Evolutionary conservation across 2,113 vertebrate species (phyloP).

Genomic region (Lampris incognitus): DNA sequence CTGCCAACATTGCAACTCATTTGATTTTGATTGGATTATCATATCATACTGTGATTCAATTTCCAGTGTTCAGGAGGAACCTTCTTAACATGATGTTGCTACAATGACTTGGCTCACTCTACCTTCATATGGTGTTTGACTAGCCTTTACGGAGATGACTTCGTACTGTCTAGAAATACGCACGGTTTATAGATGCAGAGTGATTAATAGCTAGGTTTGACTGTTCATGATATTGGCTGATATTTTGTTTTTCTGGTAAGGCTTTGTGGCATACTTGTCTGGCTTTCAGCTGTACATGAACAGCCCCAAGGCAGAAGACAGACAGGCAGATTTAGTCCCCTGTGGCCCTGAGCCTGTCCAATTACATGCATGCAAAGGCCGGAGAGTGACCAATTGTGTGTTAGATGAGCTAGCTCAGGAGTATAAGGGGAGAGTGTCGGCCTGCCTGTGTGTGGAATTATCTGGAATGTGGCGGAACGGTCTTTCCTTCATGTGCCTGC

Average conservation of each 20-base stretch:
- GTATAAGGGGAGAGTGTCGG: conserved; percentile 32
- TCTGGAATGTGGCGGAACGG: conserved; percentile 59
- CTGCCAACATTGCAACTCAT: conserved; percentile 40
- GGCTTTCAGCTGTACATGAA: conserved; percentile 31
- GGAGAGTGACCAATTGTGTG: conserved; percentile 40
- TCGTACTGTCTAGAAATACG: not conserved
- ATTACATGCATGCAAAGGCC: conserved; percentile 37
- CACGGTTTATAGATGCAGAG: conserved; percentile 2
- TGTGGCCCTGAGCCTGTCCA: conserved; percentile 38
- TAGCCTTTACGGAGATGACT: not conserved
- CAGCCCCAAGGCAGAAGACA: conserved; percentile 32
- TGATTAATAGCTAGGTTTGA: conserved; percentile 5
- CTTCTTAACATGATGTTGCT: conserved; percentile 22
- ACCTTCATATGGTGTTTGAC: not conserved
- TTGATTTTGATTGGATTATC: conserved; percentile 63
- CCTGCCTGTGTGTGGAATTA: conserved; percentile 61
- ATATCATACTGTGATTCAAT: conserved; percentile 46
- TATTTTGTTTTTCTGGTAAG: conserved; percentile 41
- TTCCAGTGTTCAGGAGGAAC: conserved; percentile 29
- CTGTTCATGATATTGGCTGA: conserved; percentile 9
- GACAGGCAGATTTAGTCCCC: conserved; percentile 26
- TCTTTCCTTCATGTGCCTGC: conserved; percentile 45
- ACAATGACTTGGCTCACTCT: not conserved
- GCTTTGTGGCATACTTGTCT: conserved; percentile 29
- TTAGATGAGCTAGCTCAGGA: conserved; percentile 18